Evolutionary conservation across 2,888 invertebrate species (phyloP).

Genomic region (Danaus chrysippus): DNA sequence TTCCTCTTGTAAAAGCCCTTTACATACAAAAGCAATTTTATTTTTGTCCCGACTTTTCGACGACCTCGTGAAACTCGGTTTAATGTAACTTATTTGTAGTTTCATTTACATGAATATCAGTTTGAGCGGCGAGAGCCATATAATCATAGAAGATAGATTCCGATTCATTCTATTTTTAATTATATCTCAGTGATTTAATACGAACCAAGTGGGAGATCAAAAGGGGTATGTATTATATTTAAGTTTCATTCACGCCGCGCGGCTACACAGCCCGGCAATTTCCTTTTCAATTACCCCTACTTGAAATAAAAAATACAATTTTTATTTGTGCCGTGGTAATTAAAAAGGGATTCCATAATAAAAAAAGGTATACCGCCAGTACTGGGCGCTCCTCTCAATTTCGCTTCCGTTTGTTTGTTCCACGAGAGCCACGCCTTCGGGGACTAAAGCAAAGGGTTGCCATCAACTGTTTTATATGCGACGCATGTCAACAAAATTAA

Average conservation of each 20-base stretch:
- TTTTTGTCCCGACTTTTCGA: conserved; percentile 33
- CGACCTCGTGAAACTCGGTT: conserved; percentile 1
- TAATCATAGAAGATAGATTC: conserved; percentile 14
- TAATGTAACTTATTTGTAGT: not conserved
- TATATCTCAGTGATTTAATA: conserved; percentile 65
- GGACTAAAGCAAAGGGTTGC: conserved; percentile 64
- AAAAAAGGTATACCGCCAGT: conserved; percentile 75
- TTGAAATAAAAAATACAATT: conserved; percentile 77
- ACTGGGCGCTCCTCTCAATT: conserved; percentile 77
- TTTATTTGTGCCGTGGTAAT: conserved; percentile 76
- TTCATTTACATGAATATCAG: too few relatives aligned
- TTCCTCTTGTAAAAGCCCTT: conserved; percentile 30
- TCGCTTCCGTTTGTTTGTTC: conserved; percentile 76
- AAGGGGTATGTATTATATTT: conserved; percentile 77
- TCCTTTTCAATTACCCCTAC: conserved; percentile 78
- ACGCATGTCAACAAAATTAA: conserved; percentile 54
- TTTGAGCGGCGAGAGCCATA: too few relatives aligned
- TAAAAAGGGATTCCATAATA: conserved; percentile 79
- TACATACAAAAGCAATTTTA: conserved; percentile 34
- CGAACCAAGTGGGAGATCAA: conserved; percentile 73
- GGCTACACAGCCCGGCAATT: conserved; percentile 67
- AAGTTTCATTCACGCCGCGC: conserved; percentile 71
- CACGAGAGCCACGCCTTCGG: conserved; percentile 66
- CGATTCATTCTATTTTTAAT: conserved; percentile 39
- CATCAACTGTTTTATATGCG: conserved; percentile 43